A percentile compares a stretch with the other conserved stretches of the same genome.
Conservation (phyloP, 2,888 invertebrate genomes). For the Pristionchus entomophagus region DNA sequence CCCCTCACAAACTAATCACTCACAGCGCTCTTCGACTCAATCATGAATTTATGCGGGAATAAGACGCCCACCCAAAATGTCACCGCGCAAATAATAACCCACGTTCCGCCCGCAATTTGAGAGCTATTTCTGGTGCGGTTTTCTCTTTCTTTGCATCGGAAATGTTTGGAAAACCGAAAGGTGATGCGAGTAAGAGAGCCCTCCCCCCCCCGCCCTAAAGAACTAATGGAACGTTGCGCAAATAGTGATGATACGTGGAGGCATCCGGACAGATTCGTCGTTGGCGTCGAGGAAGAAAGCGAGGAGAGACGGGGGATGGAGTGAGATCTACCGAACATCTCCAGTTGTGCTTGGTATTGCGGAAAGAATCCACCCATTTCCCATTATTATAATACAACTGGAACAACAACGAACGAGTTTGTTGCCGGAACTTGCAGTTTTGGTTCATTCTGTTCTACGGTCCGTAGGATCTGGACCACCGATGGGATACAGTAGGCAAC, state of each 20-base stretch:
- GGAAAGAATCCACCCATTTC: not conserved
- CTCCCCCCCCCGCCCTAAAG: not conserved
- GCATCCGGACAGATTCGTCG: too few species aligned
- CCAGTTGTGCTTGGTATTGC: not conserved
- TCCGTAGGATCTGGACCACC: too few species aligned
- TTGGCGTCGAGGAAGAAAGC: too few species aligned
- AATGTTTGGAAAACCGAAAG: slow-evolving; percentile 8
- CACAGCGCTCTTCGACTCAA: not conserved
- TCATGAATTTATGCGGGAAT: not conserved
- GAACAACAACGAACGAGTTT: not conserved
- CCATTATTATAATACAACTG: not conserved
- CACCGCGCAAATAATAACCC: slow-evolving; percentile 9
- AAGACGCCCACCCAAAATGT: not conserved
- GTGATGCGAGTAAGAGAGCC: not conserved
- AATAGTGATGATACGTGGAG: not conserved
- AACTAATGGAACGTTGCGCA: slow-evolving; percentile 16
- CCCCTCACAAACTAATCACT: not conserved
- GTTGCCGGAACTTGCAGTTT: not conserved
- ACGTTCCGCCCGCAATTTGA: not conserved
- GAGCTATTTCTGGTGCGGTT: not conserved
- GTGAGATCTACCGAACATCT: not conserved
- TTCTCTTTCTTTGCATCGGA: not conserved
- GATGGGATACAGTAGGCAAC: too few species aligned
- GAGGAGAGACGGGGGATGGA: not conserved
- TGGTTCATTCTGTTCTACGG: too few species aligned